Conservation (phyloP, 2,888 invertebrate genomes). For the Eupeodes luniger region DNA sequence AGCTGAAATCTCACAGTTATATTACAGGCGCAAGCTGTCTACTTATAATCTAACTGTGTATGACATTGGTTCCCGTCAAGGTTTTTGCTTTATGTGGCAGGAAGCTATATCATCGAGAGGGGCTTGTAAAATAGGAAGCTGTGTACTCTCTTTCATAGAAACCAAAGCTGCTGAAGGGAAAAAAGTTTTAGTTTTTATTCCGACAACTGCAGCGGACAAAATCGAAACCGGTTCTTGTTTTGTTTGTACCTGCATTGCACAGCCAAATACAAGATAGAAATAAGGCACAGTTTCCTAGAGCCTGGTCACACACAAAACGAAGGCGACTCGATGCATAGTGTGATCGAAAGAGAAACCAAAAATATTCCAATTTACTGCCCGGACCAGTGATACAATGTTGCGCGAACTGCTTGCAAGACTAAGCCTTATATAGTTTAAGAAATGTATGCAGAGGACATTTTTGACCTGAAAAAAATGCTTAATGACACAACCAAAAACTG, state of each 20-base stretch:
- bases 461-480: neutral
- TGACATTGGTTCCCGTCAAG: neutral
- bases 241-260: no score
- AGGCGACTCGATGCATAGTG: slow-evolving; percentile 46
- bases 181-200: slow-evolving; percentile 30
- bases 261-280: no score
- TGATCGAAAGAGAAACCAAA: slow-evolving; percentile 22
- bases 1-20: neutral
- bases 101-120: slow-evolving; percentile 26
- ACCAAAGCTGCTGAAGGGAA: neutral
- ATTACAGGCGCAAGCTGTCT: slow-evolving; percentile 8
- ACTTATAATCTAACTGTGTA: neutral
- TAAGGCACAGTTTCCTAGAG: slow-evolving; percentile 42
- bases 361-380: slow-evolving; percentile 26
- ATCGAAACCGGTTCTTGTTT: slow-evolving; percentile 25
- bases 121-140: slow-evolving; percentile 24
- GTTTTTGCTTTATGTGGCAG: slow-evolving; percentile 30
- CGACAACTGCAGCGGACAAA: slow-evolving; percentile 31
- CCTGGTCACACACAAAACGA: slow-evolving; percentile 45
- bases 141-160: slow-evolving; percentile 11
- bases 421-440: neutral
- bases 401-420: slow-evolving; percentile 15
- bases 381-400: slow-evolving; percentile 30
- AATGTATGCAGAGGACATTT: neutral
- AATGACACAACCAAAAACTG: neutral